phyloP scores from a whole-genome alignment of 2,113 vertebrate genomes.

The Furnarius figulus region DNA sequence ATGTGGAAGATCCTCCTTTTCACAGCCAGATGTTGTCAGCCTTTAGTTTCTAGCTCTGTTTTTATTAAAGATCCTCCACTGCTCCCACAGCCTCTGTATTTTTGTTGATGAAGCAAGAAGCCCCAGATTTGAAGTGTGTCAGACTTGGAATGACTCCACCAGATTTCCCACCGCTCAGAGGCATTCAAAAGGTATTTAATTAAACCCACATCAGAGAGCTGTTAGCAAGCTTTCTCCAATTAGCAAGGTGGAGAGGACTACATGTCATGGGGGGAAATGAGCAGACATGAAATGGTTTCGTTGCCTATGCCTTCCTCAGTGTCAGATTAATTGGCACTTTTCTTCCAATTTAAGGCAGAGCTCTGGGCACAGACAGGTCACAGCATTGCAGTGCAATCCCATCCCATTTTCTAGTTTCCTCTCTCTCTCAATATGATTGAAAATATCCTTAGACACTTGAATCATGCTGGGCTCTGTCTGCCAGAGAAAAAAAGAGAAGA shows the following conservation, averaged over 20 bases:
- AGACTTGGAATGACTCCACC: background rate
- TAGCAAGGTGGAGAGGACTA: constrained; percentile 36
- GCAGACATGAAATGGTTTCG: background rate
- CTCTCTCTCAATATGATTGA: background rate
- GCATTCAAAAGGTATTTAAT: constrained; percentile 48
- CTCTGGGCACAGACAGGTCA: constrained; percentile 9
- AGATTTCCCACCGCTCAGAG: background rate
- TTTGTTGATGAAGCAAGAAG: background rate
- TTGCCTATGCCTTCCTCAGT: background rate
- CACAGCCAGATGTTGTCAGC: background rate
- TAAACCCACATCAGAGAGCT: constrained; percentile 27
- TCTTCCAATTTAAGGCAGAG: constrained; percentile 37
- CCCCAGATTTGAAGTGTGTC: background rate
- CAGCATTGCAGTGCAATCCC: background rate
- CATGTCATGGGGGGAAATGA: background rate
- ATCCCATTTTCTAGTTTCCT: background rate
- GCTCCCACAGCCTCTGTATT: background rate
- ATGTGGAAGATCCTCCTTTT: background rate
- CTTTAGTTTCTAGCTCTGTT: background rate
- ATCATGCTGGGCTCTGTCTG: background rate
- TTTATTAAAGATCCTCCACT: background rate
- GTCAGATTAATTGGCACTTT: constrained; percentile 50
- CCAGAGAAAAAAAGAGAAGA: background rate
- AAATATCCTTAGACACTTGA: constrained; percentile 8
- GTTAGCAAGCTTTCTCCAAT: constrained; percentile 35